Evolutionary conservation across 2,113 vertebrate species (phyloP), one percentile per base, ranked within the genome.

Genomic region (Myxocyprinus asiaticus): DNA sequence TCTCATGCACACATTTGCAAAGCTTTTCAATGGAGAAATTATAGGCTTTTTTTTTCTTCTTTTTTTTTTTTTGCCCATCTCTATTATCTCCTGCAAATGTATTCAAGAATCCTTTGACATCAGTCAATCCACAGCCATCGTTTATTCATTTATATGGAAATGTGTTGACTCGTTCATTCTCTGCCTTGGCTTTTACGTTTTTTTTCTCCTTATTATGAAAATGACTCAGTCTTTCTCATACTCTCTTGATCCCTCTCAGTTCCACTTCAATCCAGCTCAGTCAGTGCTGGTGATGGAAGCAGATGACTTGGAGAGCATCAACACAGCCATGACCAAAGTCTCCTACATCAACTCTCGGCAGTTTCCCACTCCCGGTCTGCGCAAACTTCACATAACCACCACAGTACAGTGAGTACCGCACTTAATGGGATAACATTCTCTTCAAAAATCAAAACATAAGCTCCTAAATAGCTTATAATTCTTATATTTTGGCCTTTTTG

Each of bases 231-330:
- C 53, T 51, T 9, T 59, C 65, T 53, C 59, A n/a, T 45, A 55
- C 47, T 66, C 14, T 69, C 50, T 86, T 74, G 55, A 48, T 55
- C 17, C 64, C 45, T 44, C 74, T 58, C 84, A 96, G 95, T 95
- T 95, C 87, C 95, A 95, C 88, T 96, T 96, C 90, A 96, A 96
- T 84, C 95, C 95, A 55, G 94, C 94, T 6, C 94, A 96, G 91
- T 95, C 95, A 4, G 77, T 94, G 55, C 91, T 96, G 87, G 94
- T 95, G 78, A 94, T 96, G 92, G 95, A 96, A 89, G 94, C 93
- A 50, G 94, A 96, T 33, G 94, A 96, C 85, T 92, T 94, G 72
- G 93, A 92, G 81, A 94, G 91, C 86, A 92, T 96, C 88, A 95
- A 95, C 90, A 87, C 68, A 11, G 95, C 94, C 81, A 92, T 96